Base-by-base conservation (phyloP, 2,888 invertebrate species). In the Eucera pruinosa region DNA sequence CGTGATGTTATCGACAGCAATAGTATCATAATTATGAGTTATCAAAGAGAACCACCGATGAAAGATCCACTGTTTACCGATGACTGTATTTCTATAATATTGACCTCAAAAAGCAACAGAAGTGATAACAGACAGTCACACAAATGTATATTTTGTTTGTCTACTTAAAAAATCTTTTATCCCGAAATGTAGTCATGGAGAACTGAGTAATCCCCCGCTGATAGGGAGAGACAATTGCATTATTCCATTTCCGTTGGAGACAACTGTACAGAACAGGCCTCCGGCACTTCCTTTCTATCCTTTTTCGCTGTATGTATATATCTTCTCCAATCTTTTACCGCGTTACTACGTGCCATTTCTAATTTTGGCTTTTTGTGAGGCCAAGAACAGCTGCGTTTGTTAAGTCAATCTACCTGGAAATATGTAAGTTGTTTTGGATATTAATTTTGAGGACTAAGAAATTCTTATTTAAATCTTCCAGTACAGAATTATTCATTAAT, bases 181-280 rank as follows among this genome's bases (percentile, higher is more conserved):
- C 9, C 20, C 20, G 2, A 7, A 2, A n/a, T 20, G 27, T 43
- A n/a, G 27, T 52, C 20, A 23, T 20, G 43, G 54, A 27, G 41
- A 43, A 65, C 25, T 43, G 54, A 36, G 39, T 54, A 65, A 65
- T 54, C 43, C 64, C 41, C 41, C 54, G 7, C 30, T 41, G 54
- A 65, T 65, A 65, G 64, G 43, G 23, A 30, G 64, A 13, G 54
- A 27, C 64, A 50, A 64, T 64, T 50, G n/a, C 62, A 64, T 65
- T 65, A 54, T 54, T 30, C 41, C 64, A 65, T 41, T 65, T 65
- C 64, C 64, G 64, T 43, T 65, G 7, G 43, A 52, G 54, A 65
- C 62, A 52, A 65, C 25, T 23, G 54, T 65, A 43, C 20, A 50
- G n/a, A n/a, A n/a, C 36, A 39, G 25, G 13, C 18, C 11, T 36